These are phyloP conservation scores for Camponotus pennsylvanicus DNA, from an alignment of 1,140 invertebrate species.

Conservation along the genomic window DNA sequence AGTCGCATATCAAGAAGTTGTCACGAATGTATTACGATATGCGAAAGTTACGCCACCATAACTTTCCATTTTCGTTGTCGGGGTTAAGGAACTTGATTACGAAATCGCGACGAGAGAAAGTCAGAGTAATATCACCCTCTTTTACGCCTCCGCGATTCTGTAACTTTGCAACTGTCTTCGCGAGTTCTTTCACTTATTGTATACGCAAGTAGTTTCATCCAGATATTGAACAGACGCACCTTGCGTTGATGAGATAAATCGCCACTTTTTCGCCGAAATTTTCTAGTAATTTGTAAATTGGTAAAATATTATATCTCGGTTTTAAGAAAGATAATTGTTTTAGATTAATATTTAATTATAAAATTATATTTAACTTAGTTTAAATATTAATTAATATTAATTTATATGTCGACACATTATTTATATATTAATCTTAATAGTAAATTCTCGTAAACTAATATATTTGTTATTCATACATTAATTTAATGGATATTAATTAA, in stretches of 20 bases:
- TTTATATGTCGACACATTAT: too few relatives aligned
- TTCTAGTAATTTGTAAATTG: background rate
- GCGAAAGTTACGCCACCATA: constrained; percentile 56
- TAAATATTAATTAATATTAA: too few relatives aligned
- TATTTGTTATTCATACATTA: too few relatives aligned
- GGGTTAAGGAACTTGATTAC: constrained; percentile 53
- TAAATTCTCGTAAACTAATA: too few relatives aligned
- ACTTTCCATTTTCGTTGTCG: constrained; percentile 55
- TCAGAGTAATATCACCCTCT: constrained; percentile 14
- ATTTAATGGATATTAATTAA: too few relatives aligned
- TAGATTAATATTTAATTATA: too few relatives aligned
- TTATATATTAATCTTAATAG: too few relatives aligned
- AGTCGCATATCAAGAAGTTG: constrained; percentile 44
- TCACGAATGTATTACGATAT: constrained; percentile 58
- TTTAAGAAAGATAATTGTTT: background rate
- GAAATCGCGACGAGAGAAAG: constrained; percentile 28
- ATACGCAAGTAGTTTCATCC: background rate
- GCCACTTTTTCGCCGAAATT: background rate
- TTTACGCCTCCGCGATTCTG: background rate
- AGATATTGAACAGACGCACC: background rate
- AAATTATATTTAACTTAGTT: too few relatives aligned
- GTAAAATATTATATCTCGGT: constrained; percentile 2
- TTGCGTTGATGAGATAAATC: constrained; percentile 7
- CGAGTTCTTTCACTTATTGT: constrained; percentile 4
- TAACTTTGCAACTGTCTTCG: constrained; percentile 36